Evolutionary conservation across 2,113 vertebrate species (phyloP).

Genomic region (Apistogramma diplotaenia): DNA sequence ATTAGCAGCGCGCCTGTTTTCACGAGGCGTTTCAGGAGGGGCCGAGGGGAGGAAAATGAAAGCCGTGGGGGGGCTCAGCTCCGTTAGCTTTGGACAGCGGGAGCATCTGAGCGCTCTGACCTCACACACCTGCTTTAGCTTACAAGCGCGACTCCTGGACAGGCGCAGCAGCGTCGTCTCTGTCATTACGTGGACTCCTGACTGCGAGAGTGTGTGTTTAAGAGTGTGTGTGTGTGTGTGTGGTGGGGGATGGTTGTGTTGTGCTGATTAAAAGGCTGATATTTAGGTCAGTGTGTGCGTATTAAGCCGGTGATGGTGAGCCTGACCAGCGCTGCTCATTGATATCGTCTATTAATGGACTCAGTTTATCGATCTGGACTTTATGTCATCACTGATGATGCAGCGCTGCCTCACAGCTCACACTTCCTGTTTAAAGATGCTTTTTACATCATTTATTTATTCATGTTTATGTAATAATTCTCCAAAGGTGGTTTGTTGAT

Average conservation of each 20-base stretch:
- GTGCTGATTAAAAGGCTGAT: slow-evolving; percentile 50
- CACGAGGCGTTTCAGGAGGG: no score
- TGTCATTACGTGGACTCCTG: no score
- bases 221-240: background rate
- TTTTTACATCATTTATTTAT: background rate
- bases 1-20: no score
- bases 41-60: no score
- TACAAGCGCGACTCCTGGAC: no score
- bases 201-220: no score
- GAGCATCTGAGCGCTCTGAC: no score
- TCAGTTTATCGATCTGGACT: background rate
- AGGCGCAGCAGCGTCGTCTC: no score
- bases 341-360: background rate
- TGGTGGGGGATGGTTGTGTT: slow-evolving; percentile 22
- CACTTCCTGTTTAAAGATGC: background rate
- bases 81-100: no score
- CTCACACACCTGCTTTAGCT: no score
- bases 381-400: background rate
- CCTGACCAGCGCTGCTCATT: background rate
- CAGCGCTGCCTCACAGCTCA: background rate
- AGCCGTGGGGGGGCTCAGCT: no score
- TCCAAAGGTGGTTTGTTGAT: background rate
- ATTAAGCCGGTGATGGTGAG: background rate
- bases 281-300: slow-evolving; percentile 63
- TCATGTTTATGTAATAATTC: background rate